Evolutionary conservation across 2,888 invertebrate species (phyloP).

Genomic region (Didymodactylos carnosus): DNA sequence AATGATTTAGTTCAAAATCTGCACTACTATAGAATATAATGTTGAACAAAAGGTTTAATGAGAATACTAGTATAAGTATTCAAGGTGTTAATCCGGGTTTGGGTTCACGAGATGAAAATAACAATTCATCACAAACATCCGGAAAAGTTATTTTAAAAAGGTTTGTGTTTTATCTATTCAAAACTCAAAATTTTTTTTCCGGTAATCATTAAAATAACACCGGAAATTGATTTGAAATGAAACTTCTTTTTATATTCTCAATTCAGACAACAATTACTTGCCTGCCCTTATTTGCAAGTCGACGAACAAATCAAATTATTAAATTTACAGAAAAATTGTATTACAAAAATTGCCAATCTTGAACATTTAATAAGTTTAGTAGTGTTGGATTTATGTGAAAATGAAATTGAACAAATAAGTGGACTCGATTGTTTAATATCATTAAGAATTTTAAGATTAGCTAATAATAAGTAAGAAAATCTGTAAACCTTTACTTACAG

Average conservation of each 20-base stretch:
- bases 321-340: not conserved
- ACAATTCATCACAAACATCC: not conserved
- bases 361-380: conserved; percentile 53
- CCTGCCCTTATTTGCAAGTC: not conserved
- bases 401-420: conserved; percentile 67
- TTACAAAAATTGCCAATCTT: conserved; percentile 25
- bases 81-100: not conserved
- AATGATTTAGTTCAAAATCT: too few relatives aligned
- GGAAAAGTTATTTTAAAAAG: not conserved
- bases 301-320: not conserved
- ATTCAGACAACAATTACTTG: not conserved
- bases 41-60: not conserved
- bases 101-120: not conserved
- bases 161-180: too few relatives aligned
- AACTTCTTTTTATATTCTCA: too few relatives aligned
- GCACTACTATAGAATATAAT: too few relatives aligned
- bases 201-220: too few relatives aligned
- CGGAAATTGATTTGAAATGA: too few relatives aligned
- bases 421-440: conserved; percentile 56
- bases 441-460: conserved; percentile 62
- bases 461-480: conserved; percentile 49
- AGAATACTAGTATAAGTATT: not conserved
- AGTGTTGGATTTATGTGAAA: conserved; percentile 78
- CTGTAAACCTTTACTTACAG: not conserved
- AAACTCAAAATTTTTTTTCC: too few relatives aligned